Conservation (phyloP, 2,797 vertebrate species). For the Melanotaenia pygmaea region DNA sequence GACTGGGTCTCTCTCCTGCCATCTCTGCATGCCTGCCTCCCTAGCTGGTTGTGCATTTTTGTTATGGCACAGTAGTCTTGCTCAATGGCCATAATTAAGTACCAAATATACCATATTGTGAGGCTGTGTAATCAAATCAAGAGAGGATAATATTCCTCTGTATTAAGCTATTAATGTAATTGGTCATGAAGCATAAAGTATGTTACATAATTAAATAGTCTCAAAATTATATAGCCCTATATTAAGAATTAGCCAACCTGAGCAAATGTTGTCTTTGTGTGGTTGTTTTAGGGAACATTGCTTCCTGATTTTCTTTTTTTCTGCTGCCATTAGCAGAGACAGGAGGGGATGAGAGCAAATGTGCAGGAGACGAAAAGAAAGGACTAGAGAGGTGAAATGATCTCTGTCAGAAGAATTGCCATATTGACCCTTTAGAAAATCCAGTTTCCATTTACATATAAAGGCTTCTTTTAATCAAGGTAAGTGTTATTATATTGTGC, state of each 20-base stretch:
- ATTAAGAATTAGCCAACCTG: conserved; percentile 99
- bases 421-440: conserved; percentile 91
- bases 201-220: conserved; percentile 99
- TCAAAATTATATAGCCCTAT: conserved; percentile 99
- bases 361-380: conserved; percentile 80
- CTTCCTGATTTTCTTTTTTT: conserved; percentile 85
- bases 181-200: conserved; percentile 99
- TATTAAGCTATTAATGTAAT: conserved; percentile 99
- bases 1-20: conserved; percentile 78
- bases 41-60: conserved; percentile 74
- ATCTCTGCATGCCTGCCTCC: conserved; percentile 72
- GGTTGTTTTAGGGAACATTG: conserved; percentile 99
- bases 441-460: conserved; percentile 98
- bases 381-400: conserved; percentile 87
- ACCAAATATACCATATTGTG: conserved; percentile 99
- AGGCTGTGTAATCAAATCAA: conserved; percentile 99
- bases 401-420: conserved; percentile 88
- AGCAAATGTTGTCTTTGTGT: conserved; percentile 99
- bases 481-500: conserved; percentile 99
- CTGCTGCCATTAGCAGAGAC: conserved; percentile 92
- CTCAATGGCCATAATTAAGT: conserved; percentile 99
- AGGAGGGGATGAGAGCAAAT: conserved; percentile 80
- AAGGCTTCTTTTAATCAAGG: conserved; percentile 99
- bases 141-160: conserved; percentile 99
- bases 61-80: conserved; percentile 92